Evolutionary conservation across 1,140 invertebrate genomes (phyloP), one percentile per base, ranked within the genome.

Genomic region (Zaprionus nigranus): DNA sequence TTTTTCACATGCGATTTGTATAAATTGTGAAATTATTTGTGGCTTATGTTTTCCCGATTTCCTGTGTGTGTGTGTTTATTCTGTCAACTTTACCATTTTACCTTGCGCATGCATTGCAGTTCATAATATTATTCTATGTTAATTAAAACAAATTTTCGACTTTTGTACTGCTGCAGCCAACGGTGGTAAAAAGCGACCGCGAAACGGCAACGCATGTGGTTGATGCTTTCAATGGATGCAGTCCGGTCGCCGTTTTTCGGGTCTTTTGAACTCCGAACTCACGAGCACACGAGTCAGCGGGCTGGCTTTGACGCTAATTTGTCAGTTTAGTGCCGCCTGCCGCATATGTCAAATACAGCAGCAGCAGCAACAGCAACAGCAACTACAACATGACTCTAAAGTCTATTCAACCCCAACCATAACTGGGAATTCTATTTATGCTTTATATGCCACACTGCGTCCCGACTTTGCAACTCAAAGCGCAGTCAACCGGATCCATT

Each of bases 211-310:
- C 78, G 78, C 73, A 81, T 73, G 71, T 70, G 75, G 58, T 71
- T 84, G n/a, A n/a, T 84, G 81, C 81, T 87, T 87, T 87, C 84
- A 87, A 87, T 88, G 84, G 73, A 66, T 84, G 85, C 51, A 73
- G 84, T 70, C 36, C 36, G 36, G 1, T 38, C 36, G 46, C 5
- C 40, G 24, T 57, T 70, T 75, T 72, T 66, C 61, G 64, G 59
- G 53, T 30, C 78, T 58, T 75, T 67, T 72, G 53, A 67, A 61
- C 59, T 71, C 46, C 56, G 40, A 46, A 46, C 40, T 46, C 40
- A 9, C 40, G 7, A 61, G 51, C 68, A 57, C 66, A 78, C 84
- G 83, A 88, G 40, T 78, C 63, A 46, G 40, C 2, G 40, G n/a
- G 65, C 67, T 72, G 74, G 54, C 58, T 81, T 71, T 73, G 64